Evolutionary conservation across 1,140 invertebrate species (phyloP).

Genomic region (Lepidurus couesii): DNA sequence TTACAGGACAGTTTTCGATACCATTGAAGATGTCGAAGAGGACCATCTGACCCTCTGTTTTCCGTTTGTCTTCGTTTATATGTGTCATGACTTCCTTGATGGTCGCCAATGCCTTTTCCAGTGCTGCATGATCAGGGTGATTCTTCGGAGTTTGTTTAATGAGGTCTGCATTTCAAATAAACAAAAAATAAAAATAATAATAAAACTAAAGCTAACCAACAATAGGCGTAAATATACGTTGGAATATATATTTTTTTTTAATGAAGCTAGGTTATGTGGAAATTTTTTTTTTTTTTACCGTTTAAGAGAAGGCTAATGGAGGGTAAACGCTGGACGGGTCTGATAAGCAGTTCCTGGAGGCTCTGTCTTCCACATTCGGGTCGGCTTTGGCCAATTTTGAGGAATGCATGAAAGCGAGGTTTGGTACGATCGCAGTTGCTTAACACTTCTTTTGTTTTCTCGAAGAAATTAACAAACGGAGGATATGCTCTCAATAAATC

Average conservation of each 20-base stretch:
- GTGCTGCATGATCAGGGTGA: constrained; percentile 74
- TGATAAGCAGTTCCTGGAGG: constrained; percentile 87
- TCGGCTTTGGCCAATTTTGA: constrained; percentile 83
- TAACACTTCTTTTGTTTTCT: constrained; percentile 90
- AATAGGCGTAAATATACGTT: neutral
- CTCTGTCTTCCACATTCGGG: constrained; percentile 93
- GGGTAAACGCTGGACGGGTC: constrained; percentile 92
- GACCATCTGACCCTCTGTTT: constrained; percentile 86
- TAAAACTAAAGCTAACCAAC: constrained; percentile 3
- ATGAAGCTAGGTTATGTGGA: constrained; percentile 20
- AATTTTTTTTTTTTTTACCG: constrained; percentile 55
- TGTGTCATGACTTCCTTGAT: constrained; percentile 90
- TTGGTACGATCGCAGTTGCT: constrained; percentile 82
- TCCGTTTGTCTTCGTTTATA: constrained; percentile 95
- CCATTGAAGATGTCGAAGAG: constrained; percentile 98
- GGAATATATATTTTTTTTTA: no score
- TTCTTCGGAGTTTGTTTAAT: constrained; percentile 80
- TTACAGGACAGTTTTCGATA: constrained; percentile 91
- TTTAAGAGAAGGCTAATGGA: constrained; percentile 89
- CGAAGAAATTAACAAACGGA: constrained; percentile 95
- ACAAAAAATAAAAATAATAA: constrained; percentile 29
- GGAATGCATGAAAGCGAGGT: constrained; percentile 92
- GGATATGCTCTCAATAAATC: constrained; percentile 87
- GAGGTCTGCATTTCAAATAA: constrained; percentile 63
- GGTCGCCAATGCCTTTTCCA: constrained; percentile 76